These are phyloP conservation scores for Onychorhynchus coronatus DNA, from an alignment of 2,113 vertebrate genomes.

Conservation along the genomic window DNA sequence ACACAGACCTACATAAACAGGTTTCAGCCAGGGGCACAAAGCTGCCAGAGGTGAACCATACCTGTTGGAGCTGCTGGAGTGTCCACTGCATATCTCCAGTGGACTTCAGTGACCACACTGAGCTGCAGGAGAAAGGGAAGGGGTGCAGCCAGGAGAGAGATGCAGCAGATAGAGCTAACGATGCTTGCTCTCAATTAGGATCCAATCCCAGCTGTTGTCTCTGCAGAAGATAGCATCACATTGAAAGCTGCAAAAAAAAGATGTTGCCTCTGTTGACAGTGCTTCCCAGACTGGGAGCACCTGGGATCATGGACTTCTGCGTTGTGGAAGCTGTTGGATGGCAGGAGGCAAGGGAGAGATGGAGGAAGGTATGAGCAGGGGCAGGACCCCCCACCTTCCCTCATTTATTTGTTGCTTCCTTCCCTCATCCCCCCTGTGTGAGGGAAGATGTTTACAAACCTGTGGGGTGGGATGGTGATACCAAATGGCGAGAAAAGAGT, in stretches of 20 bases:
- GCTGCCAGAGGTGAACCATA: not conserved
- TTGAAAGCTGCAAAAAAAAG: not conserved
- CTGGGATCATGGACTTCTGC: not conserved
- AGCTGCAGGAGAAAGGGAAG: not conserved
- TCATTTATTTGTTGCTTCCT: not conserved
- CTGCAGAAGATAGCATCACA: not conserved
- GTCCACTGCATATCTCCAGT: not conserved
- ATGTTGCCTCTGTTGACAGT: not conserved
- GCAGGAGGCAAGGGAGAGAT: not conserved
- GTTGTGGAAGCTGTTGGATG: not conserved
- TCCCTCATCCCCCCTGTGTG: not conserved
- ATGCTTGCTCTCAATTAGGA: not conserved
- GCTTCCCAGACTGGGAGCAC: not conserved
- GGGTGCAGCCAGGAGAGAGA: not conserved
- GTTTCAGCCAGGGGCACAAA: not conserved
- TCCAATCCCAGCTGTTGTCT: not conserved
- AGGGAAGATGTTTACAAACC: not conserved
- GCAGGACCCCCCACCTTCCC: not conserved
- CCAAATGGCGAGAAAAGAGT: not conserved
- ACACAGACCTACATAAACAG: not conserved
- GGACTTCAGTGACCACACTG: not conserved
- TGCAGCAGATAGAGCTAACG: not conserved
- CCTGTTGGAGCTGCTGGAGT: fast-evolving
- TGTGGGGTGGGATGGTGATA: not conserved
- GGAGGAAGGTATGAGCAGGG: not conserved